phyloP scores from a whole-genome alignment of 2,888 invertebrate species.

The Campoplex capitator region DNA sequence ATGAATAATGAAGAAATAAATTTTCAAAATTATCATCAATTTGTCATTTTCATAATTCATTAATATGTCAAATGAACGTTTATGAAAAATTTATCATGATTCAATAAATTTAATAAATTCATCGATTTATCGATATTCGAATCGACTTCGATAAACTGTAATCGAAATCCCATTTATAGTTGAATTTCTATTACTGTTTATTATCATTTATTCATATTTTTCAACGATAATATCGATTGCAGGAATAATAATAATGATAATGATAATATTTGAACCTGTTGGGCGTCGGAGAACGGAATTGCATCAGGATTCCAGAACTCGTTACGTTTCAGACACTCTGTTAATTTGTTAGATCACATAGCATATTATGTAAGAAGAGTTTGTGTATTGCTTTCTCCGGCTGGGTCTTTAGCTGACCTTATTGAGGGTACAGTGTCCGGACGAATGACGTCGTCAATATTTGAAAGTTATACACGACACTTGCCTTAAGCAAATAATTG shows the following conservation, averaged over 20 bases:
- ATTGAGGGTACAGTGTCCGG: slow-evolving; percentile 62
- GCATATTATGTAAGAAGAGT: slow-evolving; percentile 74
- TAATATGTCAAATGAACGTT: background rate
- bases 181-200: background rate
- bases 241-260: background rate
- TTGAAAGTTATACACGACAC: slow-evolving; percentile 48
- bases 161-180: too few relatives aligned
- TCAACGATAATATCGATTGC: too few relatives aligned
- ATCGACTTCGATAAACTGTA: too few relatives aligned
- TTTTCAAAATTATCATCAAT: background rate
- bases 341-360: slow-evolving; percentile 81
- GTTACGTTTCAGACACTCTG: slow-evolving; percentile 68
- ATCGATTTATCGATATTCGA: too few relatives aligned
- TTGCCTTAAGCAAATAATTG: slow-evolving; percentile 24
- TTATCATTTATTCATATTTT: background rate
- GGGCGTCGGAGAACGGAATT: slow-evolving; percentile 45
- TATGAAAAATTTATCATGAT: background rate
- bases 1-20: background rate
- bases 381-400: slow-evolving; percentile 76
- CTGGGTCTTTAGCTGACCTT: slow-evolving; percentile 71
- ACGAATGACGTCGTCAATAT: slow-evolving; percentile 51
- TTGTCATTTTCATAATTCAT: background rate
- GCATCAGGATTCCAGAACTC: slow-evolving; percentile 61
- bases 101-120: too few relatives aligned
- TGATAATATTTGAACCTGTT: slow-evolving; percentile 12